These are phyloP conservation scores for Tupaia tana DNA, from an alignment of 2,113 vertebrate species.

Conservation along the genomic window DNA sequence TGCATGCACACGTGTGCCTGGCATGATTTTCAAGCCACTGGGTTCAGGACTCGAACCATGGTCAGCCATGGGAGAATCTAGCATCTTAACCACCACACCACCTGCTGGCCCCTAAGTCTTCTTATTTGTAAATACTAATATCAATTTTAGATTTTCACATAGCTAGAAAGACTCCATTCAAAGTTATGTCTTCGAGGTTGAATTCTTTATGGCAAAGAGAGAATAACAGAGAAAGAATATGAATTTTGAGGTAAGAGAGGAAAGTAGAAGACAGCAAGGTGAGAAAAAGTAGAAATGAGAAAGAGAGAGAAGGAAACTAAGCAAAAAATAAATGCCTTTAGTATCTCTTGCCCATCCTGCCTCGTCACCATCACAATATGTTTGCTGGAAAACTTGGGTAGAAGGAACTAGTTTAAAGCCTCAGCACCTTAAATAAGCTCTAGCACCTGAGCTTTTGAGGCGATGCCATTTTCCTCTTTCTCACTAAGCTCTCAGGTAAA, in stretches of 20 bases:
- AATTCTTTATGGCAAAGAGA: conserved; percentile 35
- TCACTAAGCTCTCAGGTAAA: neutral
- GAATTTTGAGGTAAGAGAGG: neutral
- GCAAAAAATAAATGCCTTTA: neutral
- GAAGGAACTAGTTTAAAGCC: neutral
- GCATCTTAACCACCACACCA: too few relatives aligned
- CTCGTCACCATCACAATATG: neutral
- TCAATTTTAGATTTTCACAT: neutral
- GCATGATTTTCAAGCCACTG: too few relatives aligned
- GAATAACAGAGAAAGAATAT: neutral
- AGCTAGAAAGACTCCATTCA: neutral
- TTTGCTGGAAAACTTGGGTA: neutral
- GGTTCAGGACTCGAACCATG: too few relatives aligned
- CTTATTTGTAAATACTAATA: conserved; percentile 2
- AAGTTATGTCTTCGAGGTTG: neutral
- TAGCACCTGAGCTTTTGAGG: neutral
- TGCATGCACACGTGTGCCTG: too few relatives aligned
- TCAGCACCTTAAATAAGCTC: neutral
- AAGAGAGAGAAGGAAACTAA: neutral
- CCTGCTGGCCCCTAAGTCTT: neutral
- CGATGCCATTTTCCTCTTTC: neutral
- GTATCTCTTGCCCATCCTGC: neutral
- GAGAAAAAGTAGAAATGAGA: neutral
- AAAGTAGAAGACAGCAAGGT: neutral
- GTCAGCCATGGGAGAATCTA: too few relatives aligned